A percentile compares a stretch with the other conserved stretches of the same genome.
These are phyloP conservation scores for Euproctis similis DNA, from an alignment of 2,888 invertebrate genomes.

Conservation along the genomic window DNA sequence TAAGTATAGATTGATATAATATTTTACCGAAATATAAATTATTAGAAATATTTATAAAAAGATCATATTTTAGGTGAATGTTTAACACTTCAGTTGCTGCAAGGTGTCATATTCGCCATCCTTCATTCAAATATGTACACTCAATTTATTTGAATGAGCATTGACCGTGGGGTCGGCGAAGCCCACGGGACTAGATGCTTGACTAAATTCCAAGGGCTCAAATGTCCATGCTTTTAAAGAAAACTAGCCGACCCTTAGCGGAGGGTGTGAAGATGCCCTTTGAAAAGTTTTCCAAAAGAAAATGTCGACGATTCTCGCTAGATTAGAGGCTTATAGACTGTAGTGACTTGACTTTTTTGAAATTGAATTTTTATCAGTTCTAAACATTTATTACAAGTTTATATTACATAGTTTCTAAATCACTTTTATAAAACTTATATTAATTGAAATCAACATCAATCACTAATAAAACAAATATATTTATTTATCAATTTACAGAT, in stretches of 20 bases:
- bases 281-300: conserved; percentile 28
- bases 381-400: no score
- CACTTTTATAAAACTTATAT: no score
- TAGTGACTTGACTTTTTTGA: conserved; percentile 15
- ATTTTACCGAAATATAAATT: no score
- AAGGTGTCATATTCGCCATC: conserved; percentile 8
- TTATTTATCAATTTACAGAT: no score
- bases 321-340: conserved; percentile 14
- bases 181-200: conserved; percentile 58
- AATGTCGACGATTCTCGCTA: conserved; percentile 16
- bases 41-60: no score
- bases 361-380: conserved; percentile 9
- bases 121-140: conserved; percentile 26
- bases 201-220: conserved; percentile 65
- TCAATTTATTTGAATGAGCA: conserved; percentile 53
- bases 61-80: no score
- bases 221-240: conserved; percentile 64
- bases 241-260: conserved; percentile 51
- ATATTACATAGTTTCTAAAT: no score
- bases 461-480: no score
- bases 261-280: conserved; percentile 64
- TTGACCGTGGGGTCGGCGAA: conserved; percentile 50
- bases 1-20: no score
- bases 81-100: conserved; percentile 4
- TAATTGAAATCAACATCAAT: no score